These are phyloP conservation scores for Deilephila porcellus DNA, from an alignment of 2,888 invertebrate species.

Conservation along the genomic window DNA sequence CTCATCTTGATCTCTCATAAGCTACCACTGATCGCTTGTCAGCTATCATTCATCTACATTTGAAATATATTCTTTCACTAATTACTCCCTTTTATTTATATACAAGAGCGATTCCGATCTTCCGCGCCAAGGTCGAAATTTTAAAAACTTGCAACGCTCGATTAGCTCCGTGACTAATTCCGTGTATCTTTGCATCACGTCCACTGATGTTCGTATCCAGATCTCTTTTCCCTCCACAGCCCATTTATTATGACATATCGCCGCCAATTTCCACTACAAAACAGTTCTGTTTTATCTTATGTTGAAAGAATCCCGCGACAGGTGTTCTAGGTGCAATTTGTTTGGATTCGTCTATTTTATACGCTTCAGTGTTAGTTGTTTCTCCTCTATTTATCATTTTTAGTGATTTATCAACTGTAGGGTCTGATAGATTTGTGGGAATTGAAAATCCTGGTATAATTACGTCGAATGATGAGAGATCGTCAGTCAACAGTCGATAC, in stretches of 20 bases:
- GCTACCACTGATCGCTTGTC: neutral
- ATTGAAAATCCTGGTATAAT: too few relatives aligned
- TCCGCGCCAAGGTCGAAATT: conserved; percentile 11
- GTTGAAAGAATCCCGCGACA: conserved; percentile 7
- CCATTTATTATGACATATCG: conserved; percentile 17
- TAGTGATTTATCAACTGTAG: neutral
- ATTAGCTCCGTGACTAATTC: conserved; percentile 13
- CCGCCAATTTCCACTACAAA: conserved; percentile 4
- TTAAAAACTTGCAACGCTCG: neutral
- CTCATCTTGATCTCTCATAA: too few relatives aligned
- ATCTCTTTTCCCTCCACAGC: conserved; percentile 14
- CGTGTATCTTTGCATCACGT: conserved; percentile 19
- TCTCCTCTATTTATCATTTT: neutral
- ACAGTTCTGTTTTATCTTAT: conserved; percentile 19
- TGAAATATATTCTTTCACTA: neutral
- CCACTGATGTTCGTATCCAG: conserved; percentile 19
- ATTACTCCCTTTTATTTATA: neutral
- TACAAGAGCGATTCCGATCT: conserved; percentile 17
- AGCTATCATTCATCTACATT: neutral
- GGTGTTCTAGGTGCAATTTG: conserved; percentile 5
- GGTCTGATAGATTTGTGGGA: too few relatives aligned
- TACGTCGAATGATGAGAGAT: too few relatives aligned
- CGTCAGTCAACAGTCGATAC: too few relatives aligned
- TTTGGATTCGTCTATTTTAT: neutral
- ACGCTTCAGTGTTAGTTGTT: neutral